Base-by-base conservation (phyloP, 2,888 invertebrate genomes). In the Drosophila borborema region DNA sequence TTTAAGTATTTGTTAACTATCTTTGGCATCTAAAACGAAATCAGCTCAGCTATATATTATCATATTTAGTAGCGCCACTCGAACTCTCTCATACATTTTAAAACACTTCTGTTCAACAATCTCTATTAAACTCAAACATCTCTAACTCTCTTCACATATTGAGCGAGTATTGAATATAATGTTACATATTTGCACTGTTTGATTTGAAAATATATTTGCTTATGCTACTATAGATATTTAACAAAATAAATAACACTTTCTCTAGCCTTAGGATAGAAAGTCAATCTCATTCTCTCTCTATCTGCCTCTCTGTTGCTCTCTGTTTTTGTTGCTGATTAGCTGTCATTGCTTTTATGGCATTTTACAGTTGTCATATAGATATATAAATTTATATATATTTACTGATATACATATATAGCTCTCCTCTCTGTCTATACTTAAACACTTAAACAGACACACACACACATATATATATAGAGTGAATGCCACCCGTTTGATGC, bases 401-500 rank as follows among this genome's bases (percentile, higher is more conserved):
- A 36, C 28, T 1, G 18, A 34, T 49, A 18, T 18, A 34, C 63
- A 68, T 18, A 34, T 65, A 68, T 40, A 41, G 7, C 28, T 40
- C 10, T 23, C 0, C 40, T n/a, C 12, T 58, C 79, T 64, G 64
- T 74, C 72, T 68, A 72, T 78, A 75, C 60, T 66, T 46, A 60
- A 74, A 60, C 23, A 59, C 55, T 53, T 49, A 60, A 51, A 51
- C 31, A 54, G 46, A 46, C 20, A 43, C 1, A 48, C 5, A 18
- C 38, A 38, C 20, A 28, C 23, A 51, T 58, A 54, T 48, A 56
- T 12, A 20, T 59, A 51, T 18, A 56, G n/a, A 34, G 40, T 28
- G 41, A 55, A 34, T 70, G 56, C 65, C 87, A 73, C 85, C 86
- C 87, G 73, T 67, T 88, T 86, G 85, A 86, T 86, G 86, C 88